Evolutionary conservation across 2,888 invertebrate genomes (phyloP), one percentile per base, ranked within the genome.

Genomic region (Himalopsyche tibetana): DNA sequence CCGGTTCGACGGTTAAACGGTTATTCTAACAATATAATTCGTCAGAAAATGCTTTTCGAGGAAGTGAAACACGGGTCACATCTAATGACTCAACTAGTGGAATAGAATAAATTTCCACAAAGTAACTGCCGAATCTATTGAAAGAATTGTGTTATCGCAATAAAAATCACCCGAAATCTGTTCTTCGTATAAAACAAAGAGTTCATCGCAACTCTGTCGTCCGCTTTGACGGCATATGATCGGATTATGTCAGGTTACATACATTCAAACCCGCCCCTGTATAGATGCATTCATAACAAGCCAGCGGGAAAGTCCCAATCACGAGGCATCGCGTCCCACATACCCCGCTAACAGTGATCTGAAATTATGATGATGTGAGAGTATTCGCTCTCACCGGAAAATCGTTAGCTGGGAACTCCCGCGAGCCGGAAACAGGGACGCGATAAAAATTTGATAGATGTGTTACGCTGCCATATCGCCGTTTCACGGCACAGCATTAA

Each of bases 361-460:
- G 19, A 63, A 19, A 63, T 63, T 63, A 63, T 63, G 63, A 28
- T 28, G 63, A 63, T 63, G 63, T 63, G 63, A 63, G 63, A 63
- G 19, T 63, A 19, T 63, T 63, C 11, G 19, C 63, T 63, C 63
- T 63, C 63, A 63, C 63, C 63, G 63, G 63, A 63, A 63, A 63
- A 63, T 63, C 63, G 63, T 63, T 63, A 63, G 19, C 63, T 15
- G 19, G 63, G 63, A 15, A 63, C 63, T 63, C 63, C 63, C 28
- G 63, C 63, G 63, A 28, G 63, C 19, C 63, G 63, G 63, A 63
- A 63, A 6, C 63, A 63, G 63, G 63, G 63, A 63, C 28, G 63
- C 63, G 63, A 63, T 63, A 63, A 63, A 63, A 63, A 63, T 63
- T 63, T 63, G 63, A 63, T 63, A 63, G 63, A 63, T 63, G 63